Evolutionary conservation across 2,888 invertebrate genomes (phyloP).

Genomic region (Melinaea menophilus): DNA sequence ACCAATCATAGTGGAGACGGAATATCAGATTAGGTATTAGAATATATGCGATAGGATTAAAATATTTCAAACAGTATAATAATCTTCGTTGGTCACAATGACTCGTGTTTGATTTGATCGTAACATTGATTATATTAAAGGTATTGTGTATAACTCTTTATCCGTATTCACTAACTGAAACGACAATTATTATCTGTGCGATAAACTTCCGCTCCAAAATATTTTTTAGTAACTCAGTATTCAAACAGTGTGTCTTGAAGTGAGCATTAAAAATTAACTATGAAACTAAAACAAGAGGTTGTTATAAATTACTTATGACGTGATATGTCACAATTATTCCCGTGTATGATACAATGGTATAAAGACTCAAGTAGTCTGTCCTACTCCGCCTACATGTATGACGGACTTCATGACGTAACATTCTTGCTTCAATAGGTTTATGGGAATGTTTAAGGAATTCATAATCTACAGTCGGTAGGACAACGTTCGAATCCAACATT

Average conservation of each 20-base stretch:
- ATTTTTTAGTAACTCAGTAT: not conserved
- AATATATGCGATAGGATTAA: too few species aligned
- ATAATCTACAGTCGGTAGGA: not conserved
- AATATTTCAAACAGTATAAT: too few species aligned
- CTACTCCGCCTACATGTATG: constrained; percentile 27
- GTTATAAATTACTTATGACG: not conserved
- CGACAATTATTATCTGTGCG: not conserved
- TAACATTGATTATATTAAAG: not conserved
- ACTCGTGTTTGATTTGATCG: not conserved
- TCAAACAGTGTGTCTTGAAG: not conserved
- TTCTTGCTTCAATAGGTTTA: constrained; percentile 13
- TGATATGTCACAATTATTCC: constrained; percentile 10
- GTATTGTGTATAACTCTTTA: not conserved
- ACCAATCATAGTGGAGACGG: too few species aligned
- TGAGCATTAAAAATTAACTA: not conserved
- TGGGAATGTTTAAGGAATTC: constrained; percentile 6
- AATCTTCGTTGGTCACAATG: not conserved
- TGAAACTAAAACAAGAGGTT: not conserved
- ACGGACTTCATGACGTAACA: constrained; percentile 10
- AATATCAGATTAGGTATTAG: too few species aligned
- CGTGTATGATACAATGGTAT: constrained; percentile 10
- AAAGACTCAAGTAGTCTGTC: constrained; percentile 21
- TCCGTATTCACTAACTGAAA: not conserved
- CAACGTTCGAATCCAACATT: constrained; percentile 4
- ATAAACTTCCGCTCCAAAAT: not conserved